These are phyloP conservation scores for Megaustenia siamemsis DNA, from an alignment of 2,888 invertebrate genomes.

Conservation along the genomic window DNA sequence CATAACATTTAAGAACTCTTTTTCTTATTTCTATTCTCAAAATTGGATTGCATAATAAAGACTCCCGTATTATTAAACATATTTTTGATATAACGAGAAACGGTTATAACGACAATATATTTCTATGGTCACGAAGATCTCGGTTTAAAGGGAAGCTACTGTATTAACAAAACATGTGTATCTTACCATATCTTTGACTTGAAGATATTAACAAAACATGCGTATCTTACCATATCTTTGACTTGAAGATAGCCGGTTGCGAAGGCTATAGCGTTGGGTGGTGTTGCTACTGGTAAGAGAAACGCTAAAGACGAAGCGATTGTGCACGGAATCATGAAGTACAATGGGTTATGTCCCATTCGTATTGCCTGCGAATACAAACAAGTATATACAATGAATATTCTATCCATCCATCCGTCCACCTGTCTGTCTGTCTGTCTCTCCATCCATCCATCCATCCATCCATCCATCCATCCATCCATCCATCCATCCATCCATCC, in stretches of 20 bases:
- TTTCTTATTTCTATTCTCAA: no score
- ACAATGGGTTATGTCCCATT: slow-evolving; percentile 88
- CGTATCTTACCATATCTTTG: slow-evolving; percentile 79
- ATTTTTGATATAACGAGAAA: neutral
- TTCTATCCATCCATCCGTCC: no score
- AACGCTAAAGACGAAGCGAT: slow-evolving; percentile 93
- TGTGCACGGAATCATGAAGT: slow-evolving; percentile 93
- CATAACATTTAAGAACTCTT: no score
- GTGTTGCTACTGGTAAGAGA: slow-evolving; percentile 96
- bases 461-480: no score
- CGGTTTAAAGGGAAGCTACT: neutral
- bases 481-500: no score
- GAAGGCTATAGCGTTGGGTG: slow-evolving; percentile 95
- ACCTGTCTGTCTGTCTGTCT: no score
- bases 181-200: slow-evolving; percentile 80
- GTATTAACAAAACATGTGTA: neutral
- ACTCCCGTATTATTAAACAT: neutral
- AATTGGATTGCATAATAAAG: neutral
- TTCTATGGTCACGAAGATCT: no score
- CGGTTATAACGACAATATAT: no score
- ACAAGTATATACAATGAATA: neutral
- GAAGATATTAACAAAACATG: slow-evolving; percentile 61
- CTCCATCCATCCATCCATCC: no score
- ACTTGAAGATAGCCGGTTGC: slow-evolving; percentile 81
- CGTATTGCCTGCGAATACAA: slow-evolving; percentile 63